phyloP scores from a whole-genome alignment of 2,888 invertebrate genomes.

The Fabriciana adippe region DNA sequence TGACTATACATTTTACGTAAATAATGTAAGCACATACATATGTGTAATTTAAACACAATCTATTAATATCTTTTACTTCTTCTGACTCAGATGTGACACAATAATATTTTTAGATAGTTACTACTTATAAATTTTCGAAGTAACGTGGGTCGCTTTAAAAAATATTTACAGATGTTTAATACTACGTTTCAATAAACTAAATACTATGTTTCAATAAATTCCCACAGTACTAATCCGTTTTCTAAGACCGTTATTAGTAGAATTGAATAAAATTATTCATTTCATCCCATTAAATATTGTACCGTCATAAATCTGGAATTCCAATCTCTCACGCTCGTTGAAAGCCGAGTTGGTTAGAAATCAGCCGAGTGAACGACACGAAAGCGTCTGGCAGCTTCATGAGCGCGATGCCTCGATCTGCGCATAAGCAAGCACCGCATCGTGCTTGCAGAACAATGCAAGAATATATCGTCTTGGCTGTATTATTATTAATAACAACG shows the following conservation, averaged over 20 bases:
- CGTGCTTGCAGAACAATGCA: slow-evolving; percentile 10
- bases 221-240: not conserved
- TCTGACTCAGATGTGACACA: slow-evolving; percentile 25
- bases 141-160: too few relatives aligned
- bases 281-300: slow-evolving; percentile 48
- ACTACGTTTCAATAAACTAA: too few relatives aligned
- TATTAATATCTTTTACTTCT: slow-evolving; percentile 36
- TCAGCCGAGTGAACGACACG: slow-evolving; percentile 61
- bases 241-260: slow-evolving; percentile 18
- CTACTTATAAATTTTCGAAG: too few relatives aligned
- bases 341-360: slow-evolving; percentile 57
- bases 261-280: slow-evolving; percentile 34
- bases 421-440: slow-evolving; percentile 16
- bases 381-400: slow-evolving; percentile 53
- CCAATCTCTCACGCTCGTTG: slow-evolving; percentile 67
- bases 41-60: slow-evolving; percentile 2
- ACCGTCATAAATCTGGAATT: slow-evolving; percentile 60
- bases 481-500: slow-evolving; percentile 12
- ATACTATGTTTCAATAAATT: not conserved
- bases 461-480: not conserved
- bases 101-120: slow-evolving; percentile 28
- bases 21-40: slow-evolving; percentile 8
- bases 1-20: too few relatives aligned
- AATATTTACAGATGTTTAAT: not conserved
- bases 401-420: slow-evolving; percentile 42